Evolutionary conservation across 2,888 invertebrate species (phyloP), one percentile per base, ranked within the genome.

Genomic region (Trissolcus brochymenae): DNA sequence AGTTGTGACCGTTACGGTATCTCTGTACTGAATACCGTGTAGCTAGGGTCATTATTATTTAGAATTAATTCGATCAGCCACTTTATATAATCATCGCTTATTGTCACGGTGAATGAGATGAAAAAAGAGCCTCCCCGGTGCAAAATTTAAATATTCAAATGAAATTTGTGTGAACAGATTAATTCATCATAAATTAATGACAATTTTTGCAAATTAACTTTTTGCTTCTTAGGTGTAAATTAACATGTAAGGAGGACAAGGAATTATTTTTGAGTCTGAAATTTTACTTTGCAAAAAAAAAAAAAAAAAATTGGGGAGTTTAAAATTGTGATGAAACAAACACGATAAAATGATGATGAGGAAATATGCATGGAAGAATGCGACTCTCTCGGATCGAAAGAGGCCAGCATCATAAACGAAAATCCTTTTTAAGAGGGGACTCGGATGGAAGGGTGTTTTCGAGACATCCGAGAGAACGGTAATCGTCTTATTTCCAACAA

Each of bases 371-470:
- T 35, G 35, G 57, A 57, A 73, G 74, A 78, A 78, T 78, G 78
- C 46, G 57, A 78, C 78, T 78, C 77, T 77, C 74, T 68, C 78
- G 78, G 6, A 65, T 70, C 66, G 54, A 78, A 78, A 60, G 75
- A 78, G 78, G 78, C 71, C 75, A 78, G 62, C 51, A 57, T 65
- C 73, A 73, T 71, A 67, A 78, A 78, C 66, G 74, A 53, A 70
- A 51, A 40, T 60, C 68, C 68, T 62, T 74, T 71, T 57, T 70
- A 53, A 54, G 73, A 54, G 73, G 75, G 68, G 71, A 51, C 59
- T 56, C 16, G 13, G 55, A 41, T 62, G 72, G 76, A 65, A 65
- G 71, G 75, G 71, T 79, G 75, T 76, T 75, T 79, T 74, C 66
- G 67, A 70, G 61, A 71, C 71, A 59, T 55, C 62, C 51, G 74